Percentiles rank a stretch among this genome's conserved stretches.
phyloP scores from a whole-genome alignment of 1,140 invertebrate species.

The Battus philenor region DNA sequence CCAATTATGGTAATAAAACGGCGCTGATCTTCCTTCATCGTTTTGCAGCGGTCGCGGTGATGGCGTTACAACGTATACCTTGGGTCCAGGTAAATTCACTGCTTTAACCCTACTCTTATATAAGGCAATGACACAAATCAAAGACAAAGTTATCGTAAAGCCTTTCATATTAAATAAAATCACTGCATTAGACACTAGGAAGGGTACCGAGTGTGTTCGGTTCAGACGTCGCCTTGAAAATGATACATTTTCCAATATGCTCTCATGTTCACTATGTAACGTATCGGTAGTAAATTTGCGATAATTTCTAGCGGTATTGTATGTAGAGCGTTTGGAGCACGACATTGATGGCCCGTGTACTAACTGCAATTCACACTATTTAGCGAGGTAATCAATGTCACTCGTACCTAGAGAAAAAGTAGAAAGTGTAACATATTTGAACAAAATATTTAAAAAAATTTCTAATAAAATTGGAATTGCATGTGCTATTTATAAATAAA shows the following conservation, averaged over 20 bases:
- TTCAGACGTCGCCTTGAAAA: slow-evolving; percentile 43
- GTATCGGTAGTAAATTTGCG: slow-evolving; percentile 47
- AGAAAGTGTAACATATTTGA: slow-evolving; percentile 71
- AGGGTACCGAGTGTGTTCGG: slow-evolving; percentile 35
- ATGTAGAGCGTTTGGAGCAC: slow-evolving; percentile 49
- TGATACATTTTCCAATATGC: slow-evolving; percentile 35
- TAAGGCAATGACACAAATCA: slow-evolving; percentile 35
- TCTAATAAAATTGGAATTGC: slow-evolving; percentile 11
- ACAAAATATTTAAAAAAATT: slow-evolving; percentile 38
- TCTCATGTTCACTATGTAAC: slow-evolving; percentile 33
- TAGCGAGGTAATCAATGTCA: slow-evolving; percentile 60
- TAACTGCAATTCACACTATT: slow-evolving; percentile 57
- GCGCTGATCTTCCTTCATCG: slow-evolving; percentile 43
- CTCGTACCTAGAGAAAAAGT: slow-evolving; percentile 27
- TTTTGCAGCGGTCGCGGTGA: slow-evolving; percentile 34
- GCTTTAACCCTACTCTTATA: slow-evolving; percentile 27
- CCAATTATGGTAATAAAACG: slow-evolving; percentile 68
- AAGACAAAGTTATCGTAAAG: slow-evolving; percentile 24
- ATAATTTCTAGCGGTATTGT: slow-evolving; percentile 69
- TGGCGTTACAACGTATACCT: slow-evolving; percentile 63
- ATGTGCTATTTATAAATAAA: slow-evolving; percentile 1
- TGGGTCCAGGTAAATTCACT: slow-evolving; percentile 45
- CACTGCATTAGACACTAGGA: slow-evolving; percentile 23
- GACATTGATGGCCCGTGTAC: slow-evolving; percentile 44
- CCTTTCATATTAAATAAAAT: slow-evolving; percentile 40